Evolutionary conservation across 2,888 invertebrate genomes (phyloP).

Genomic region (Amphimallon solstitiale): DNA sequence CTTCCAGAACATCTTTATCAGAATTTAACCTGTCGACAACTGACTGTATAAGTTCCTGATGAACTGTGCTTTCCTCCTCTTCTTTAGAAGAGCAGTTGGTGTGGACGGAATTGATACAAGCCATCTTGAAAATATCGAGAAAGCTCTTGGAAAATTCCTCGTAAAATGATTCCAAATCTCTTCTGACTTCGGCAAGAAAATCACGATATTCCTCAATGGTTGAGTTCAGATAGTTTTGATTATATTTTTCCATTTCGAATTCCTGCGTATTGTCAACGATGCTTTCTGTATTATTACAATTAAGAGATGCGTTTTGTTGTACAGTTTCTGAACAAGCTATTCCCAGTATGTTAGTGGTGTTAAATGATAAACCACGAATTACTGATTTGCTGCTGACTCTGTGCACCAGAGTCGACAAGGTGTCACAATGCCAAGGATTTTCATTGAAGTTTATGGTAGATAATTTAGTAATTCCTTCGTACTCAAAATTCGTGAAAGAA

Average conservation of each 20-base stretch:
- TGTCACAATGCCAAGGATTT: slow-evolving; percentile 6
- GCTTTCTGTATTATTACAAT: background rate
- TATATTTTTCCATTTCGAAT: background rate
- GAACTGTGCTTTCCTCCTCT: background rate
- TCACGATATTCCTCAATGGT: background rate
- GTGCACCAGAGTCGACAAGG: background rate
- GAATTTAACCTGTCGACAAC: no score
- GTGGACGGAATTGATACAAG: background rate
- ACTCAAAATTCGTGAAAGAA: slow-evolving; percentile 17
- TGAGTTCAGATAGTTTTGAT: background rate
- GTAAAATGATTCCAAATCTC: background rate
- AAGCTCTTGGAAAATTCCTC: background rate
- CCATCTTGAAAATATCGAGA: background rate
- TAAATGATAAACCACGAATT: background rate
- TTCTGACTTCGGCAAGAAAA: background rate
- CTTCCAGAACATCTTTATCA: no score
- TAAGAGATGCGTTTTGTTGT: background rate
- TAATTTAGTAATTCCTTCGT: background rate
- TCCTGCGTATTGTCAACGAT: background rate
- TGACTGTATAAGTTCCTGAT: no score
- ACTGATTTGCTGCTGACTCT: background rate
- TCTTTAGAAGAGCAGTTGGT: background rate
- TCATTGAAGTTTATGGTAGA: background rate
- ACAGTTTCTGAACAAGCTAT: background rate
- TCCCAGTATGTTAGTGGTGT: background rate